Conservation (phyloP, 2,797 vertebrate species). For the Psittacula derbiana region DNA sequence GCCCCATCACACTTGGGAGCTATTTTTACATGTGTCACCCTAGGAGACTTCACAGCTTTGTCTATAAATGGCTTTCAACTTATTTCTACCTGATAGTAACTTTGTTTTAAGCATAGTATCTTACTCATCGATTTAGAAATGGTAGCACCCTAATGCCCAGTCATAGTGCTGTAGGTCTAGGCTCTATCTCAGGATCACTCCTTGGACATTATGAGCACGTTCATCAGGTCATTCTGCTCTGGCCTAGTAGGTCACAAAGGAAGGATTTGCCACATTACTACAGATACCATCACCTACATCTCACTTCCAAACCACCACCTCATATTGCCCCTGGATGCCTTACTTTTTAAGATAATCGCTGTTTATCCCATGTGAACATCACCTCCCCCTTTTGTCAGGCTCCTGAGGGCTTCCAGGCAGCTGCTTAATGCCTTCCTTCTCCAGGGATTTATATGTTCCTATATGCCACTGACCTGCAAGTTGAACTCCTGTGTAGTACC, state of each 20-base stretch:
- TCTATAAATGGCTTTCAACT: background rate
- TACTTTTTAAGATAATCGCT: background rate
- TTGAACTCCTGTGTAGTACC: background rate
- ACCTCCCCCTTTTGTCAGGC: background rate
- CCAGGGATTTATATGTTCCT: slow-evolving; percentile 13
- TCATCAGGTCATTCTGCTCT: background rate
- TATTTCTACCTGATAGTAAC: background rate
- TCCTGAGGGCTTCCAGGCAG: slow-evolving; percentile 15
- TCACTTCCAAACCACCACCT: background rate
- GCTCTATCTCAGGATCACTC: background rate
- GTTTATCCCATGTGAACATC: background rate
- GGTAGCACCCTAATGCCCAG: background rate
- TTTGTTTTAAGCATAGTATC: background rate
- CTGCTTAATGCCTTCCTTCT: slow-evolving; percentile 30
- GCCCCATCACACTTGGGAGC: background rate
- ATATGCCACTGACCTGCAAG: background rate
- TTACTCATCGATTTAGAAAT: background rate
- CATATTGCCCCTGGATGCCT: background rate
- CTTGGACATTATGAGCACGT: fast-evolving
- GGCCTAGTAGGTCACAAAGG: background rate
- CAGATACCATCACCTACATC: background rate
- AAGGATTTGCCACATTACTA: background rate
- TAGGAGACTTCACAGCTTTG: background rate
- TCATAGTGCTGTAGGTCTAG: background rate
- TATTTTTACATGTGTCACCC: background rate